A percentile compares a stretch with the other conserved stretches of the same genome.
Evolutionary conservation across 2,113 vertebrate genomes (phyloP).

Genomic region (Ancistrus triradiatus): DNA sequence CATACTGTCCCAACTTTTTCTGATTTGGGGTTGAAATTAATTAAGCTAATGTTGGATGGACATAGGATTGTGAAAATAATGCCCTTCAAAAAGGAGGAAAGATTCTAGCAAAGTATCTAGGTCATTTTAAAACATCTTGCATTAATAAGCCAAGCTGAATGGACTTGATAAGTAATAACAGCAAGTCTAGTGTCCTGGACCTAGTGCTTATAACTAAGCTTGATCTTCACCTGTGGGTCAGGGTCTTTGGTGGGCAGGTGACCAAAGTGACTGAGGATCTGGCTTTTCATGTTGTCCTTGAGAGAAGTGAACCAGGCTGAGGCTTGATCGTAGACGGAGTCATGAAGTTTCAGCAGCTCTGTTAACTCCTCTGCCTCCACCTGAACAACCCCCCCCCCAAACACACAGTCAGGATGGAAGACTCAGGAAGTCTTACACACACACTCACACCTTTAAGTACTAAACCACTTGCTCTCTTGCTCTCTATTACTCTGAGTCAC

Average conservation of each 20-base stretch:
- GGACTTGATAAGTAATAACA: no score
- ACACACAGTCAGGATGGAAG: constrained; percentile 10
- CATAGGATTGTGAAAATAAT: no score
- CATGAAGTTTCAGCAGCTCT: constrained; percentile 79
- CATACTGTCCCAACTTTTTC: no score
- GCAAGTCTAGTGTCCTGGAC: no score
- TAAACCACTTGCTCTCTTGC: background rate
- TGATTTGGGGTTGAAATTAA: no score
- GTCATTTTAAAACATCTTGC: no score
- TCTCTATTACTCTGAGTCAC: background rate
- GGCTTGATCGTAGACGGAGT: constrained; percentile 85
- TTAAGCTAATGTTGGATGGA: no score
- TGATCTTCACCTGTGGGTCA: constrained; percentile 76
- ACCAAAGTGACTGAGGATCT: constrained; percentile 90
- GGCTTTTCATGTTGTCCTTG: constrained; percentile 85
- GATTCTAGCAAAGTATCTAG: no score
- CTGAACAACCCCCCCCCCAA: constrained; percentile 54
- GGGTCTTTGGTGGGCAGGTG: constrained; percentile 81
- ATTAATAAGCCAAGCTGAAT: no score
- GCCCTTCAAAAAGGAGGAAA: no score
- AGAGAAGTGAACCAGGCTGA: constrained; percentile 87
- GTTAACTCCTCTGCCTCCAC: constrained; percentile 78
- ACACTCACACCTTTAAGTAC: constrained; percentile 41
- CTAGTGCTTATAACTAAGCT: no score
- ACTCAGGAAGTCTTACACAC: background rate